Evolutionary conservation across 2,888 invertebrate species (phyloP), one percentile per base, ranked within the genome.

Genomic region (Gnatocerus cornutus): DNA sequence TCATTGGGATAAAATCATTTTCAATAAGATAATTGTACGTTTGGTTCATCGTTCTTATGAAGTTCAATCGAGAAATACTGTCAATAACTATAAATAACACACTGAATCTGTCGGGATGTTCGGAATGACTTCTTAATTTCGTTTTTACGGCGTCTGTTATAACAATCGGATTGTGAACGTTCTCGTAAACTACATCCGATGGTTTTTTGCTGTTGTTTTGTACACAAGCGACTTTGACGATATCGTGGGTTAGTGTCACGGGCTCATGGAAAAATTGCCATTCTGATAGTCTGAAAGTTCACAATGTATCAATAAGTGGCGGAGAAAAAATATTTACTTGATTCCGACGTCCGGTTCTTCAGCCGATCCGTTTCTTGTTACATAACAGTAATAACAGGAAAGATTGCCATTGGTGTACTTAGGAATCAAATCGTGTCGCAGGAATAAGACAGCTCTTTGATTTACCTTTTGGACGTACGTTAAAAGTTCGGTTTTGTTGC

Each of bases 61-160:
- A 88, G 80, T 95, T 93, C 30, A 93, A 86, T 58, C 94, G 84
- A 0, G 96, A 96, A 78, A 96, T 90, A 43, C 94, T 93, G 80
- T 96, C 95, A 77, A 96, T 91, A 45, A 95, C 96, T 0, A 65
- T 33, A 9, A 65, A 56, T 14, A 65, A 21, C 3, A 33, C 48
- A 30, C 65, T 65, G 21, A 59, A 39, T 5, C 21, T 21, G 21
- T 21, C 21, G 2, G 4, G 4, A n/a, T 33, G 2, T 4, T 33
- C 33, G 2, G 1, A 5, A 8, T 9, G 29, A 12, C 7, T 43
- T 30, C 45, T 33, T 27, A 56, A 21, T 41, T 56, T 59, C 8
- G 43, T 12, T 45, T 45, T 59, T 9, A 46, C 1, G 1, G 21
- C 3, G 0, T 13, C 33, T 21, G 14, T 37, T 16, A 50, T 8